Evolutionary conservation across 2,888 invertebrate species (phyloP).

Genomic region (Cheilosia urbana): DNA sequence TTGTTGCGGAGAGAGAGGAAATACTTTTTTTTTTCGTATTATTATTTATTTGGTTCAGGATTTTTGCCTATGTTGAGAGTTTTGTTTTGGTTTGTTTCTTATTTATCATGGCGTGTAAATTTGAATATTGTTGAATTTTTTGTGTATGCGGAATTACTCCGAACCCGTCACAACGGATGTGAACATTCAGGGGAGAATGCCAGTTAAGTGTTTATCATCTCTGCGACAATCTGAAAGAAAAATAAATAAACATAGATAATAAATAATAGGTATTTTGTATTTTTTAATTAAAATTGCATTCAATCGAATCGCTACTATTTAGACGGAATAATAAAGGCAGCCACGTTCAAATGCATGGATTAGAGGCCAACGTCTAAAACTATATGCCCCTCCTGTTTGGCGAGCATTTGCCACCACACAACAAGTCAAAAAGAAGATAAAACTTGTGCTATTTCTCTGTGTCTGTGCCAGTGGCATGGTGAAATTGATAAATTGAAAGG

Average conservation of each 20-base stretch:
- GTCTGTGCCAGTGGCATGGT: neutral
- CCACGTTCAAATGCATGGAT: neutral
- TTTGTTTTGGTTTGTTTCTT: conserved; percentile 12
- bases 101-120: conserved; percentile 6
- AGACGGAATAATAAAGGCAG: too few species aligned
- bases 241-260: neutral
- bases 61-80: neutral
- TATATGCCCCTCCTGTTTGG: neutral
- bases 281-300: neutral
- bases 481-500: conserved; percentile 31
- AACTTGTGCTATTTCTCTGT: neutral
- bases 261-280: neutral
- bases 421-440: neutral
- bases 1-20: conserved; percentile 13
- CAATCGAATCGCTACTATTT: neutral
- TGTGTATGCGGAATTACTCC: neutral
- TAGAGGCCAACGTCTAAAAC: neutral
- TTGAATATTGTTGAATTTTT: neutral
- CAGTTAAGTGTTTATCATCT: conserved; percentile 35
- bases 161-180: conserved; percentile 13
- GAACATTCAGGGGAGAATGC: conserved; percentile 39
- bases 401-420: neutral
- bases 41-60: conserved; percentile 7
- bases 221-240: conserved; percentile 55
- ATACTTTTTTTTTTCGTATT: conserved; percentile 8